A percentile compares a stretch with the other conserved stretches of the same genome.
Conservation (phyloP, 2,888 invertebrate species). For the Cloeon dipterum region DNA sequence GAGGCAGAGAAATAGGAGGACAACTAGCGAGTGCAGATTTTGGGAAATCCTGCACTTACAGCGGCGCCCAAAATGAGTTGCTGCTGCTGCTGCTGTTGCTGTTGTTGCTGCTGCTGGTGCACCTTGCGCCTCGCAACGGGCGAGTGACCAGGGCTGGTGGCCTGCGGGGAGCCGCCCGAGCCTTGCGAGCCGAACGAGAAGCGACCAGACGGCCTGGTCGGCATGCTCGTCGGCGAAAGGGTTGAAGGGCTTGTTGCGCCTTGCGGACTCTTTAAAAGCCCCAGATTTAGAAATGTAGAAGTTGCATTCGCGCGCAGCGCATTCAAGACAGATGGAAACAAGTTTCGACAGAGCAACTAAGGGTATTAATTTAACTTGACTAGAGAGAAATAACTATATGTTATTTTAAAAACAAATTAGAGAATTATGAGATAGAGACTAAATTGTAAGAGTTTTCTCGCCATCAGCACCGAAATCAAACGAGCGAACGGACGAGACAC, state of each 20-base stretch:
- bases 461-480: no score
- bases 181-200: slow-evolving; percentile 11
- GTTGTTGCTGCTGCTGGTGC: slow-evolving; percentile 6
- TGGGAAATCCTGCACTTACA: not conserved
- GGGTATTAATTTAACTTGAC: not conserved
- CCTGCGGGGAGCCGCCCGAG: slow-evolving; percentile 12
- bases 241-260: slow-evolving; percentile 41
- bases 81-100: not conserved
- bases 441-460: no score
- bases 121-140: slow-evolving; percentile 8
- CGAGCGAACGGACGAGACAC: no score
- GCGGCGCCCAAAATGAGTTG: not conserved
- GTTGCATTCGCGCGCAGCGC: not conserved
- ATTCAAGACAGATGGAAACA: not conserved
- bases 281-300: not conserved
- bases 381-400: not conserved
- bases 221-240: slow-evolving; percentile 40
- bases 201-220: slow-evolving; percentile 17
- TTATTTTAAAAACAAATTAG: no score
- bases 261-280: slow-evolving; percentile 34
- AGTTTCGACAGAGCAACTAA: not conserved
- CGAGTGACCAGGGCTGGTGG: slow-evolving; percentile 9
- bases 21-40: not conserved
- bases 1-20: not conserved
- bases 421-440: no score